A percentile compares a stretch with the other conserved stretches of the same genome.
Evolutionary conservation across 2,888 invertebrate genomes (phyloP).

Genomic region (Hermodice carunculata): DNA sequence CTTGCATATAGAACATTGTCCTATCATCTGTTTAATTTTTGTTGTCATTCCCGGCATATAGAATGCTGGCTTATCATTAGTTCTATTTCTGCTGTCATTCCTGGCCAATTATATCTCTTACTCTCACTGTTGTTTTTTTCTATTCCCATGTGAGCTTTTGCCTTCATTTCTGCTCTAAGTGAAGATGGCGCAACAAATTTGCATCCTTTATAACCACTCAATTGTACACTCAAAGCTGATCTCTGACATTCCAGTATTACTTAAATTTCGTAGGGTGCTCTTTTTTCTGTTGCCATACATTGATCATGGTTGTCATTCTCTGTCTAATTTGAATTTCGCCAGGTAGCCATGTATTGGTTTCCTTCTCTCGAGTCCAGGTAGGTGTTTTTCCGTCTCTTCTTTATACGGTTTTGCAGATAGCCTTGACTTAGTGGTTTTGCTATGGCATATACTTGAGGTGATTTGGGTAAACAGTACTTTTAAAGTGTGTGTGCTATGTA

Average conservation of each 20-base stretch:
- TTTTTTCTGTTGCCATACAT: slow-evolving; percentile 13
- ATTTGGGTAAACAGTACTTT: no score
- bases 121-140: neutral
- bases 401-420: no score
- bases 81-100: slow-evolving; percentile 10
- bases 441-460: no score
- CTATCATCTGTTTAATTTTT: no score
- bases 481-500: no score
- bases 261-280: neutral
- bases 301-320: no score
- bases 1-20: no score
- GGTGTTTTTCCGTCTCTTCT: no score
- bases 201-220: slow-evolving; percentile 10
- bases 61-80: neutral
- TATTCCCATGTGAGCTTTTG: neutral
- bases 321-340: no score
- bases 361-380: no score
- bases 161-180: slow-evolving; percentile 1
- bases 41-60: neutral
- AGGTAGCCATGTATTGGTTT: no score
- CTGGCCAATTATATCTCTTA: slow-evolving; percentile 8
- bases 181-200: slow-evolving; percentile 6
- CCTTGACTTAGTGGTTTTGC: no score
- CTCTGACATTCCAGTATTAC: slow-evolving; percentile 12
- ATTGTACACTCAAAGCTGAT: slow-evolving; percentile 12